These are phyloP conservation scores for Cryptomyrus ogoouensis DNA, from an alignment of 2,113 vertebrate species.

Conservation along the genomic window DNA sequence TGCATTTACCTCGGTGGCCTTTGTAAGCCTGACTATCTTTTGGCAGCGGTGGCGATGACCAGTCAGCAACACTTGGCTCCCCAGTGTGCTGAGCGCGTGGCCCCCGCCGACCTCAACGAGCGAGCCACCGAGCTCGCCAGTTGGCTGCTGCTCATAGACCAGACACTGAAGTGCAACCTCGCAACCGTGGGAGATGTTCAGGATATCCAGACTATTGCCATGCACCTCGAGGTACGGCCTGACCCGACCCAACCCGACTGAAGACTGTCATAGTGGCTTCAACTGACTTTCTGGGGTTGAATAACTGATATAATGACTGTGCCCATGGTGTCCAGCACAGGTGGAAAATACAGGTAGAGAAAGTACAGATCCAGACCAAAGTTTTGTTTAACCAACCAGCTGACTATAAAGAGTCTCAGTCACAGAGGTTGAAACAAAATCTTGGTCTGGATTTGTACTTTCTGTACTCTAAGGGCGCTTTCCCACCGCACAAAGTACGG, in stretches of 20 bases:
- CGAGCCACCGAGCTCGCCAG: constrained; percentile 85
- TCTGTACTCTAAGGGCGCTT: too few relatives aligned
- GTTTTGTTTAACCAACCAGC: too few relatives aligned
- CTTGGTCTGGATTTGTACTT: too few relatives aligned
- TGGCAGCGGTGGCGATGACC: constrained; percentile 48
- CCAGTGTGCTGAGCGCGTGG: constrained; percentile 62
- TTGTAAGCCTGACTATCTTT: not conserved
- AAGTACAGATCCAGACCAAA: too few relatives aligned
- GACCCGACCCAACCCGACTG: not conserved
- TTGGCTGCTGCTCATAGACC: constrained; percentile 87
- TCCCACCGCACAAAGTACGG: too few relatives aligned
- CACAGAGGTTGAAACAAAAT: too few relatives aligned
- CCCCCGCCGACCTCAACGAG: constrained; percentile 81
- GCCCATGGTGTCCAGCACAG: not conserved
- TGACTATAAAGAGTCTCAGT: too few relatives aligned
- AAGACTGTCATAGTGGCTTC: not conserved
- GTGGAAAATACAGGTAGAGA: too few relatives aligned
- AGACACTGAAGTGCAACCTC: constrained; percentile 96
- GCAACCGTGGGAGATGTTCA: constrained; percentile 86
- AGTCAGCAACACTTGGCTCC: constrained; percentile 54
- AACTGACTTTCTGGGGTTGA: not conserved
- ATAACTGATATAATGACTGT: not conserved
- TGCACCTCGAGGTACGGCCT: constrained; percentile 77
- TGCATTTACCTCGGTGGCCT: not conserved
- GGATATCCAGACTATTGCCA: constrained; percentile 83